Conservation (phyloP, 2,797 vertebrate genomes). For the Enteromius treurensis region DNA sequence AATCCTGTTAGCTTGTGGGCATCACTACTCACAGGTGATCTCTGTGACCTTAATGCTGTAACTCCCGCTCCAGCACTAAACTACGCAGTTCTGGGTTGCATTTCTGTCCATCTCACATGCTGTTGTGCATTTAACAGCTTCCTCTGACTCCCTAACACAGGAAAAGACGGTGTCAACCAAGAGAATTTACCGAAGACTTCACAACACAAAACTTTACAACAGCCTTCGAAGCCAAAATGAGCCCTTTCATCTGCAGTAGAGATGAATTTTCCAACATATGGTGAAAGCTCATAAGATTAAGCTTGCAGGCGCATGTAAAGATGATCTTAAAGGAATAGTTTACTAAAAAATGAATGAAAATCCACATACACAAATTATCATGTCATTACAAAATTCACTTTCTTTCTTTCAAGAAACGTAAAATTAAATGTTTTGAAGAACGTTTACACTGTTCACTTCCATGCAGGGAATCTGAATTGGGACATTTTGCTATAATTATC, state of each 20-base stretch:
- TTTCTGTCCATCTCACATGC: not conserved
- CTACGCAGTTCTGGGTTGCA: not conserved
- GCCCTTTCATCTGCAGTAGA: not conserved
- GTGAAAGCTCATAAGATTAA: not conserved
- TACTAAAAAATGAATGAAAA: not conserved
- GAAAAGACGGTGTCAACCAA: conserved; percentile 21
- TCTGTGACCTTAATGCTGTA: conserved; percentile 49
- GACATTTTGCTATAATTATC: not conserved
- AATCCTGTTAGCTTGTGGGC: conserved; percentile 38
- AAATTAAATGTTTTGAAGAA: not conserved
- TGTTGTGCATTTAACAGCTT: conserved; percentile 33
- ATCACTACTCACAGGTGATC: conserved; percentile 55
- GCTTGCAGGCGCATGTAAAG: not conserved
- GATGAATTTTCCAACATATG: not conserved
- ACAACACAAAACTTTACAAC: not conserved
- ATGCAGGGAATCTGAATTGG: not conserved
- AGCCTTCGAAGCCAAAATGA: not conserved
- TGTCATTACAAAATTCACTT: not conserved
- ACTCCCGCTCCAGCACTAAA: not conserved
- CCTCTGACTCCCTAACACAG: conserved; percentile 1
- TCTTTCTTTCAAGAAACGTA: not conserved
- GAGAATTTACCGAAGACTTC: not conserved
- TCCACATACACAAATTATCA: too few species aligned
- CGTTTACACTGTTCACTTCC: not conserved
- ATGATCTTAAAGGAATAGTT: not conserved